Evolutionary conservation across 2,113 vertebrate species (phyloP).

Genomic region (Mastomys coucha): DNA sequence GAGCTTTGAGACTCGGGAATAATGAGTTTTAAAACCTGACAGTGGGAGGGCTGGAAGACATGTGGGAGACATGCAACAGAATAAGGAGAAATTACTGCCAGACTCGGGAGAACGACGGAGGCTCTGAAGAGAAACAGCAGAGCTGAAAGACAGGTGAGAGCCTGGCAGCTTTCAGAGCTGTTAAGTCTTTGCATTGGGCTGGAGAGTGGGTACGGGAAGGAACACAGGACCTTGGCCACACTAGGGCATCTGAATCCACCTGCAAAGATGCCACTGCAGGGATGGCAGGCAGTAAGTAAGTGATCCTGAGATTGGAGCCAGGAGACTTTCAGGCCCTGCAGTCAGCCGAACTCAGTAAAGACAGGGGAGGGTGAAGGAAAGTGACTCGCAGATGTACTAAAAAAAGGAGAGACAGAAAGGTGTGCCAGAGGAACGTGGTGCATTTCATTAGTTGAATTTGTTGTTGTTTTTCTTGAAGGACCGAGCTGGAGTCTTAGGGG

Average conservation of each 20-base stretch:
- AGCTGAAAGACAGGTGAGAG: neutral
- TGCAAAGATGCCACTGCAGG: too few species aligned
- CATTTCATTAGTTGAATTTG: neutral
- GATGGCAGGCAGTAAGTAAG: neutral
- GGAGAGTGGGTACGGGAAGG: neutral
- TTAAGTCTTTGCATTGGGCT: neutral
- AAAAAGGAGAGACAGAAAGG: neutral
- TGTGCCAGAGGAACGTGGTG: neutral
- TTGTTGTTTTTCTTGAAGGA: too few species aligned
- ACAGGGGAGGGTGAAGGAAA: neutral
- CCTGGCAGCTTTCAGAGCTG: neutral
- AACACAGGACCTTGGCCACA: rapidly evolving
- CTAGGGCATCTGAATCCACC: neutral
- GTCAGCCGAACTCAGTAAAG: neutral
- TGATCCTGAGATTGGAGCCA: neutral
- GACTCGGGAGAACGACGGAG: neutral
- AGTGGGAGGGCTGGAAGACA: neutral
- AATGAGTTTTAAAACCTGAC: neutral
- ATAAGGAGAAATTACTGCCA: neutral
- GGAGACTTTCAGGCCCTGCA: neutral
- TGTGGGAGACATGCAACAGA: neutral
- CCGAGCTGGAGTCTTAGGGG: neutral
- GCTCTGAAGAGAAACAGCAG: neutral
- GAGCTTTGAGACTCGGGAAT: neutral
- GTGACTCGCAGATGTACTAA: neutral